phyloP scores from a whole-genome alignment of 2,888 invertebrate species.

The Harpalus rubripes region DNA sequence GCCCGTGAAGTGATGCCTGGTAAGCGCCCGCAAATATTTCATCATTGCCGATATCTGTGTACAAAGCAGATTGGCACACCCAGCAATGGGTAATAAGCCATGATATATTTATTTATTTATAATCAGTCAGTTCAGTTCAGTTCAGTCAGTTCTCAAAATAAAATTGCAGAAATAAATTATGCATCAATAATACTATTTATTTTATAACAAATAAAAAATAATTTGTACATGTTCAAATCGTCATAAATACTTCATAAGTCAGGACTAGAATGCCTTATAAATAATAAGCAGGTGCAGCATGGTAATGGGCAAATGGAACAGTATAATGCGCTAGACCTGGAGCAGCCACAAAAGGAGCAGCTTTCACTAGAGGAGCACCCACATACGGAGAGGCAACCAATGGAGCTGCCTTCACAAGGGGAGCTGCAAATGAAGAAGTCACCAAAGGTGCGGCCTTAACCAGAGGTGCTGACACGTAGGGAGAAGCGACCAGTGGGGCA shows the following conservation, averaged over 20 bases:
- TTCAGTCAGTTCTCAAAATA: too few species aligned
- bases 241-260: constrained; percentile 31
- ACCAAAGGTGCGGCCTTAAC: constrained; percentile 70
- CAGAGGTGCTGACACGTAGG: constrained; percentile 69
- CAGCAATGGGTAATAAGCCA: too few species aligned
- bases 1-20: too few species aligned
- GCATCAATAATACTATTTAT: constrained; percentile 32
- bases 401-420: constrained; percentile 71
- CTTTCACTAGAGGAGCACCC: constrained; percentile 70
- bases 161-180: constrained; percentile 4
- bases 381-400: constrained; percentile 59
- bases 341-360: constrained; percentile 71
- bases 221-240: constrained; percentile 28
- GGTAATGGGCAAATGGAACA: constrained; percentile 58
- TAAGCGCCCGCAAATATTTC: too few species aligned
- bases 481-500: constrained; percentile 73
- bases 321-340: constrained; percentile 44
- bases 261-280: constrained; percentile 30
- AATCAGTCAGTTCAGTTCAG: too few species aligned
- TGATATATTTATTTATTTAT: too few species aligned
- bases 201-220: constrained; percentile 29
- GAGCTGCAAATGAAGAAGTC: constrained; percentile 77
- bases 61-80: too few species aligned
- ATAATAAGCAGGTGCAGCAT: constrained; percentile 61
- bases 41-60: too few species aligned